Evolutionary conservation across 2,888 invertebrate species (phyloP).

Genomic region (Spodoptera exigua): DNA sequence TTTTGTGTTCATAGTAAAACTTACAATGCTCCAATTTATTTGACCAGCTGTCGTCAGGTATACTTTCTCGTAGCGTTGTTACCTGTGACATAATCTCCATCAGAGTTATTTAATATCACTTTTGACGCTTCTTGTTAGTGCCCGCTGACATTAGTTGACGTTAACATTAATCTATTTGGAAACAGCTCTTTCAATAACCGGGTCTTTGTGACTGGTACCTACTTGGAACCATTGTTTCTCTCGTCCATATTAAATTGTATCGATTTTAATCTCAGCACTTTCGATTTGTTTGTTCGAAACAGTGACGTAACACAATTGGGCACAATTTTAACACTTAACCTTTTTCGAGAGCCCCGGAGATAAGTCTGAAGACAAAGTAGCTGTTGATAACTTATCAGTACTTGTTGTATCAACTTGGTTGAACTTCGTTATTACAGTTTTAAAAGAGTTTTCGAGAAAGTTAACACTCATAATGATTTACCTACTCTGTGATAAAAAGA

Average conservation of each 20-base stretch:
- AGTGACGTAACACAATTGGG: slow-evolving; percentile 35
- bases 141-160: slow-evolving; percentile 26
- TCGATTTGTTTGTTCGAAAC: slow-evolving; percentile 51
- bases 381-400: slow-evolving; percentile 44
- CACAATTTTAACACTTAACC: slow-evolving; percentile 37
- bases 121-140: slow-evolving; percentile 69
- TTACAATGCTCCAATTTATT: slow-evolving; percentile 10
- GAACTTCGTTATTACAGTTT: slow-evolving; percentile 36
- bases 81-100: slow-evolving; percentile 57
- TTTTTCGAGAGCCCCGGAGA: slow-evolving; percentile 30
- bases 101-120: slow-evolving; percentile 68
- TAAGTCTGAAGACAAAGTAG: slow-evolving; percentile 31
- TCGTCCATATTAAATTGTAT: slow-evolving; percentile 35
- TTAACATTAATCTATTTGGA: slow-evolving; percentile 29
- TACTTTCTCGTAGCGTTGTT: slow-evolving; percentile 61
- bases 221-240: slow-evolving; percentile 38
- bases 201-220: slow-evolving; percentile 36
- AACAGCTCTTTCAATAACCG: slow-evolving; percentile 38
- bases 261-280: slow-evolving; percentile 48
- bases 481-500: slow-evolving; percentile 19
- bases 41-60: slow-evolving; percentile 46
- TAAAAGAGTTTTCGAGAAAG: slow-evolving; percentile 28
- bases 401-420: slow-evolving; percentile 32
- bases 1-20: slow-evolving; percentile 5
- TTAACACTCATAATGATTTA: slow-evolving; percentile 35